Base-by-base conservation (phyloP, 2,888 invertebrate species). In the Nomada hirtipes region DNA sequence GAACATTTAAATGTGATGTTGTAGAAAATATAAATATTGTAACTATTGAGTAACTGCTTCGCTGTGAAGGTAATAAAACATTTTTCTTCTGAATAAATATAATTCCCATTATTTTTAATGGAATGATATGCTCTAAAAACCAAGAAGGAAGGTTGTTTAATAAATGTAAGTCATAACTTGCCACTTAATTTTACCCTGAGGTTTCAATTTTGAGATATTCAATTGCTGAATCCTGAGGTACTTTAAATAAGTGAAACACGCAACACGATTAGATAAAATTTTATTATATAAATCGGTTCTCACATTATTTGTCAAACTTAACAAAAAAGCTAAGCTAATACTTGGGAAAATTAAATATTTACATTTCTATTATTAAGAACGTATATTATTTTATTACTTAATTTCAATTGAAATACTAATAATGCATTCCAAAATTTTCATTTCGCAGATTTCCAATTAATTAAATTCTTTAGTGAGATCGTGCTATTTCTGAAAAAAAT, bases 401-500 rank as follows among this genome's bases (percentile, higher is more conserved):
- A 79, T 53, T 65, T 70, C 4, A 47, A 64, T 72, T 47, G 72
- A 67, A 72, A 67, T 63, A 72, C 9, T 68, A 68, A 68, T 44
- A 7, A 68, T 57, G 18, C 36, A 71, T 79, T 44, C 50, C 20
- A 13, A 59, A 36, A 42, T 52, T 15, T 52, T 15, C 55, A 80
- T 55, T 52, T 80, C 63, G 80, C 29, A 79, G 10, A 26, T 55
- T 13, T 50, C 26, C n/a, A 23, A 50, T 50, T 79, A 61, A 44
- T 20, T 23, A 42, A 57, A 11, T 23, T 71, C 4, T 26, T 82
- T 95, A 98, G 95, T 99, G 99, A 72, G 98, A 98, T 90, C 97
- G 96, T 57, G 99, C 99, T 93, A 99, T 99, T 94, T 99, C 99
- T 10, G 99, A 99, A 95, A 99, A 99, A 94, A 98, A 99, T 93